Evolutionary conservation across 2,113 vertebrate species (phyloP).

Genomic region (Sinocyclocheilus rhinocerous): DNA sequence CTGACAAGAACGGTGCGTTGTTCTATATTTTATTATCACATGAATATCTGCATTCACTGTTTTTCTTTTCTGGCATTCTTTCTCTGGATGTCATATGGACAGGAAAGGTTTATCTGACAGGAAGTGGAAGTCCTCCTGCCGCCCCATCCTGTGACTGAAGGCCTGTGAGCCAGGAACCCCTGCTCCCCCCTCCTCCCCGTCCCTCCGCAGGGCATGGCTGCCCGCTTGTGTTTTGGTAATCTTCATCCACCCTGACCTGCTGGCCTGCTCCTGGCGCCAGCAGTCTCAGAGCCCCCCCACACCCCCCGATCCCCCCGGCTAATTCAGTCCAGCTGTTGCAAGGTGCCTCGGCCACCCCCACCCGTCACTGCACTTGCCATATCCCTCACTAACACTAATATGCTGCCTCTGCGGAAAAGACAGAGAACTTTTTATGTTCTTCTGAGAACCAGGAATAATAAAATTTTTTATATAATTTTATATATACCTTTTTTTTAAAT

Average conservation of each 20-base stretch:
- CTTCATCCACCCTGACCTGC: conserved; percentile 78
- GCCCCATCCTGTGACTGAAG: conserved; percentile 72
- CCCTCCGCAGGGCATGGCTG: conserved; percentile 64
- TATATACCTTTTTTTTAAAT: too few relatives aligned
- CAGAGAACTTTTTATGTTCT: conserved; percentile 57
- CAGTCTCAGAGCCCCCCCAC: conserved; percentile 70
- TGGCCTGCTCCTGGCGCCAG: conserved; percentile 79
- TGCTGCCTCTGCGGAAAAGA: conserved; percentile 53
- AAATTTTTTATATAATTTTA: too few relatives aligned
- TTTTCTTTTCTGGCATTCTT: conserved; percentile 46
- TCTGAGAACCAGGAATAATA: conserved; percentile 5
- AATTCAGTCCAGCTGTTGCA: conserved; percentile 81
- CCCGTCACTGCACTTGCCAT: conserved; percentile 68
- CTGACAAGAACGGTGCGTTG: neutral
- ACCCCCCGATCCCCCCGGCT: conserved; percentile 61
- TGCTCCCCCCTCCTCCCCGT: conserved; percentile 58
- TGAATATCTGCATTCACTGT: conserved; percentile 25
- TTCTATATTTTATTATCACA: neutral
- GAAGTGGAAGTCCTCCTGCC: conserved; percentile 72
- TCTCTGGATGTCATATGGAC: conserved; percentile 70
- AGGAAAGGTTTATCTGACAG: conserved; percentile 77
- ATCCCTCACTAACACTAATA: conserved; percentile 46
- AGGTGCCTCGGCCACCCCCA: conserved; percentile 74
- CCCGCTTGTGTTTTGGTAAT: conserved; percentile 79
- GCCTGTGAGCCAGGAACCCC: conserved; percentile 73